Base-by-base conservation (phyloP, 2,888 invertebrate genomes). In the Dolichomitus sp. region DNA sequence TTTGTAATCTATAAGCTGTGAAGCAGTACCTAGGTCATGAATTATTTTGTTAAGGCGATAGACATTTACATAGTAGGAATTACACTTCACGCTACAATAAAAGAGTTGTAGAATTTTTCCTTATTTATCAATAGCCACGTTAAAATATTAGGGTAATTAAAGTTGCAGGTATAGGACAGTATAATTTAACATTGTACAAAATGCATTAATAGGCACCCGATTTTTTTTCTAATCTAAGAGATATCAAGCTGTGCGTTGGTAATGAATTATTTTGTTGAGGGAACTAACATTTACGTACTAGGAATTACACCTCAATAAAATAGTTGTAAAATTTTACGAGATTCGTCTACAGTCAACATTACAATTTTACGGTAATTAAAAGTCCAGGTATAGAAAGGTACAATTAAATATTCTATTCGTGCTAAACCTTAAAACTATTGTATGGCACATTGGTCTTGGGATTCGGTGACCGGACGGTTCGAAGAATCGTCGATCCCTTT, bases 391-490 rank as follows among this genome's bases (percentile, higher is more conserved):
- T 30, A 19, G 37, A 9, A 45, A 17, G 40, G 12, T 4, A 27
- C 76, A 23, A 48, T 61, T 42, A 50, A 57, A 81, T 27, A 30
- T 61, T 80, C 80, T 79, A 76, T 61, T 66, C 3, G 33, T n/a
- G 9, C 54, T 72, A 70, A 83, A 75, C 23, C 45, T 17, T 12
- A 54, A 73, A 17, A 48, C 77, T 85, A 93, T 86, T 93, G 93
- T 81, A 93, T 57, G 59, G 70, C 48, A 84, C 93, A 93, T 82
- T 90, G 89, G 40, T 92, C 91, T 48, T 85, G 86, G 14, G 84
- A 84, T 9, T 91, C 88, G 12, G 88, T 74, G 11, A 75, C 75
- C 33, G 85, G 59, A 65, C 87, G 85, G 37, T 87, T 88, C 30
- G 78, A 52, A 0, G 84, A 78, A 50, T 86, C 84, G 45, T 89